Base-by-base conservation (phyloP, 2,888 invertebrate genomes). In the Lasius platythorax region DNA sequence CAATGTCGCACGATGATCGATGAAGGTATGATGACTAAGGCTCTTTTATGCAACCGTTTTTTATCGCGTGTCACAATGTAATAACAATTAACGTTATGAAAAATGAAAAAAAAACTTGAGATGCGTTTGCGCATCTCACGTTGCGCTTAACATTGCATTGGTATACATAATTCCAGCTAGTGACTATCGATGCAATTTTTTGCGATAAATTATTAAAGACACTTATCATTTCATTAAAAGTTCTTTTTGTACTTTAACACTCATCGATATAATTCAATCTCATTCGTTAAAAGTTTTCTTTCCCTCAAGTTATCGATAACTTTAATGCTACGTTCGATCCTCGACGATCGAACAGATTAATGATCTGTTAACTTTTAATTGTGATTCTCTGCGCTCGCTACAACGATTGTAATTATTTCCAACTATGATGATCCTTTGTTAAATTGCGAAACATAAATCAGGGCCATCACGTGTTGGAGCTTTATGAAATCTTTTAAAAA, bases 41-140 rank as follows among this genome's bases (percentile, higher is more conserved):
- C 18, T 73, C 18, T 73, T 61, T 73, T 73, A 28, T 61, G 12
- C 61, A 61, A 23, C 6, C 15, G 23, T 30, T 74, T 28, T 73
- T 61, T 73, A 56, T 73, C 2, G 61, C n/a, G 15, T 33, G 37
- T 33, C 15, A 72, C 5, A 5, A 33, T 53, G 12, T 23, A 15
- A 73, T 56, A 28, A 28, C 40, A 56, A 58, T 58, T 73, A 56
- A 18, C 2, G 9, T 40, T 30, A 2, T 23, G 28, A 43, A 30
- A 61, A 74, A n/a, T 40, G 40, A 11, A 72, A 23, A 11, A 23
- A 53, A 40, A 58, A 5, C 1, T 28, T 11, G 2, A 43, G 11
- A 28, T 23, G 1, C 2, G 12, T 4, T 68, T 50, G 37, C 50
- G 1, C 9, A 37, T 6, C 11, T 37, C n/a, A 73, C 12, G 2